Conservation (phyloP, 2,113 vertebrate genomes). For the Perca schrenkii region DNA sequence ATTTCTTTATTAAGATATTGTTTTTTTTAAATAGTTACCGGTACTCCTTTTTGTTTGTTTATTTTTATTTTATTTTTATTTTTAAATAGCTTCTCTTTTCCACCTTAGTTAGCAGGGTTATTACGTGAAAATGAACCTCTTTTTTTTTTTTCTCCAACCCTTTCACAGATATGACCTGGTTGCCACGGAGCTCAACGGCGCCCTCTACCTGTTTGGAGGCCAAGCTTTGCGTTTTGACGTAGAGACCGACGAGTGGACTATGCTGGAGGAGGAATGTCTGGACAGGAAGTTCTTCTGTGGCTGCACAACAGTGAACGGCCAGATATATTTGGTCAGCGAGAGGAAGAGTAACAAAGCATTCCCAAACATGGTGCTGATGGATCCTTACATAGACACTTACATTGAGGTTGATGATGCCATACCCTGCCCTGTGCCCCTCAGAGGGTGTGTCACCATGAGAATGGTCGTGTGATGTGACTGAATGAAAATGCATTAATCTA, state of each 20-base stretch:
- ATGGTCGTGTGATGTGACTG: conserved; percentile 33
- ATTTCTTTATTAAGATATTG: not conserved
- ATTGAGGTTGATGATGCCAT: conserved; percentile 84
- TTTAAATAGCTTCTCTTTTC: not conserved
- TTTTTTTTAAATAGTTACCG: not conserved
- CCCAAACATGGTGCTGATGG: conserved; percentile 87
- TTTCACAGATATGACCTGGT: conserved; percentile 89
- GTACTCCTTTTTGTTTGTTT: too few species aligned
- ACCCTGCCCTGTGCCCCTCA: conserved; percentile 88
- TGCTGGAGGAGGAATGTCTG: conserved; percentile 85
- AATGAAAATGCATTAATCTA: not conserved
- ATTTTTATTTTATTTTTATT: too few species aligned
- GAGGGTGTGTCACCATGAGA: conserved; percentile 85
- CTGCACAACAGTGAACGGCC: conserved; percentile 86
- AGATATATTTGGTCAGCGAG: conserved; percentile 89
- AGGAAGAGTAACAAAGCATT: conserved; percentile 83
- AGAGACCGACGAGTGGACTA: conserved; percentile 89
- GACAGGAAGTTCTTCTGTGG: conserved; percentile 89
- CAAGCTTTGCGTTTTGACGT: conserved; percentile 87
- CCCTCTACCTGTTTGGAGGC: conserved; percentile 91
- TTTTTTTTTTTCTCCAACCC: not conserved
- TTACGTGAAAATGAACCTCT: not conserved
- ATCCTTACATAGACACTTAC: conserved; percentile 88
- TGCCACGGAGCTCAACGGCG: conserved; percentile 87
- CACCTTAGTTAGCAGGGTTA: not conserved